phyloP scores from a whole-genome alignment of 2,888 invertebrate species.

The Melieria picta region DNA sequence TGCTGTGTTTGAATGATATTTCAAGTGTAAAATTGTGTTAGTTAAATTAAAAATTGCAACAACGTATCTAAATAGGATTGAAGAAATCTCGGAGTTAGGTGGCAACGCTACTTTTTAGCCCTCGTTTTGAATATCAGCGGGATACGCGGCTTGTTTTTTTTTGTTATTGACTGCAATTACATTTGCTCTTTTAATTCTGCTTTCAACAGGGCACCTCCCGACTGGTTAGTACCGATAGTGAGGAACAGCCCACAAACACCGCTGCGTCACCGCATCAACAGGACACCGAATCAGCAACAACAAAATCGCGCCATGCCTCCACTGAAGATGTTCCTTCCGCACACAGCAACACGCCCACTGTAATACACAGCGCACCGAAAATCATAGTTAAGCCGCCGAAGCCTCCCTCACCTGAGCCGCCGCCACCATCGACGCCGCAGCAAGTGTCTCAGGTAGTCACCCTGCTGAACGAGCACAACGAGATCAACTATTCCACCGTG shows the following conservation, averaged over 20 bases:
- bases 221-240: conserved; percentile 74
- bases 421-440: conserved; percentile 26
- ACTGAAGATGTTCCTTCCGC: conserved; percentile 49
- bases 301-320: conserved; percentile 44
- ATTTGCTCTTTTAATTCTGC: too few species aligned
- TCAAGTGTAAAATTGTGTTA: too few species aligned
- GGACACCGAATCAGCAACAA: conserved; percentile 44
- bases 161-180: too few species aligned
- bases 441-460: conserved; percentile 15
- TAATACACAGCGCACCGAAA: conserved; percentile 52
- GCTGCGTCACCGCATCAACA: conserved; percentile 55
- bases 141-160: too few species aligned
- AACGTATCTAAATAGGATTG: too few species aligned
- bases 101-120: too few species aligned
- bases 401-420: conserved; percentile 47
- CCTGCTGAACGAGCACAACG: conserved; percentile 34
- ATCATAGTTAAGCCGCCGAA: conserved; percentile 56
- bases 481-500: conserved; percentile 64
- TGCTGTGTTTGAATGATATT: too few species aligned
- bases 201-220: conserved; percentile 70
- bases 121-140: too few species aligned
- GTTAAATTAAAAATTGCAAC: too few species aligned
- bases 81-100: too few species aligned
- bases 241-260: conserved; percentile 70
- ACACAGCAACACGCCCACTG: conserved; percentile 8